Conservation (phyloP, 2,888 invertebrate genomes). For the Pharmacophagus antenor region DNA sequence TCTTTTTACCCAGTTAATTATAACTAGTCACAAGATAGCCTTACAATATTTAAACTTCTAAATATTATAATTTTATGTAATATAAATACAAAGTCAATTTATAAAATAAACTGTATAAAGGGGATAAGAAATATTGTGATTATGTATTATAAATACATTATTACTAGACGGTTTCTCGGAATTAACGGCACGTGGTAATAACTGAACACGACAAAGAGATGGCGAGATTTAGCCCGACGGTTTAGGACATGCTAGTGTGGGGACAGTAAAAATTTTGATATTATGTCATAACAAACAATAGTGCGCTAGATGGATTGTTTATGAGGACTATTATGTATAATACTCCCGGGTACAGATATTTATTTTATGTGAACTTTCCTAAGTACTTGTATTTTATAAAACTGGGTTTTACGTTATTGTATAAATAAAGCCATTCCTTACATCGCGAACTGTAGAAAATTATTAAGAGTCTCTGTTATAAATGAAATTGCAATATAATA, state of each 20-base stretch:
- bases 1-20: too few relatives aligned
- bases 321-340: neutral
- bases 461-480: too few relatives aligned
- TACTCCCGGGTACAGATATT: neutral
- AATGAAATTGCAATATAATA: neutral
- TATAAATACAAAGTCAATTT: too few relatives aligned
- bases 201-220: slow-evolving; percentile 68
- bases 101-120: too few relatives aligned
- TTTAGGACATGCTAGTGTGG: slow-evolving; percentile 58
- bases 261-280: slow-evolving; percentile 48
- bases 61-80: neutral
- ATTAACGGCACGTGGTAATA: slow-evolving; percentile 66
- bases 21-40: too few relatives aligned
- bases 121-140: too few relatives aligned
- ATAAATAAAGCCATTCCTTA: too few relatives aligned
- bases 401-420: too few relatives aligned
- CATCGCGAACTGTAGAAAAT: too few relatives aligned
- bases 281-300: slow-evolving; percentile 45
- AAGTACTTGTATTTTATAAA: neutral
- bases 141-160: neutral
- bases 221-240: slow-evolving; percentile 63
- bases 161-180: slow-evolving; percentile 40
- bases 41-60: too few relatives aligned
- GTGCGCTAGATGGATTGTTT: slow-evolving; percentile 37
- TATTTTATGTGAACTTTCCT: neutral